phyloP scores from a whole-genome alignment of 1,140 invertebrate genomes.

The Xylocopa sonorina region DNA sequence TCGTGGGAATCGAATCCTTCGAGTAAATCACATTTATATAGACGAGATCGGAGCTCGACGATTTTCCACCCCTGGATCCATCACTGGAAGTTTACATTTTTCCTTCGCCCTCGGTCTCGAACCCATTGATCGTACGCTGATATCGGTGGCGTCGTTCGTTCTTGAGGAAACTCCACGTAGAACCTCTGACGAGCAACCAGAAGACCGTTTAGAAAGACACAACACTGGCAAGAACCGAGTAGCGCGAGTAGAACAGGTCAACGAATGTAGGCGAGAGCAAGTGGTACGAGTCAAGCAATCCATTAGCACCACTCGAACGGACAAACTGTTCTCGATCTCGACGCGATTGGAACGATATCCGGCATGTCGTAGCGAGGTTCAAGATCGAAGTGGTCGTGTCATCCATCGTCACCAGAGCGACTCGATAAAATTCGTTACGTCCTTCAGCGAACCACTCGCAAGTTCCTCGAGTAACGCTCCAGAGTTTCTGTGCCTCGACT shows the following conservation, averaged over 20 bases:
- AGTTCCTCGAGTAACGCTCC: background rate
- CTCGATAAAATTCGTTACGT: background rate
- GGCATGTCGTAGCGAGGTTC: background rate
- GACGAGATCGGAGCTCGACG: background rate
- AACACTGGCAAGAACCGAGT: background rate
- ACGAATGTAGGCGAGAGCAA: no score
- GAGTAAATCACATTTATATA: slow-evolving; percentile 7
- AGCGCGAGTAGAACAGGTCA: no score
- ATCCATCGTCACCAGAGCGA: background rate
- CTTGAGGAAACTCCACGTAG: no score
- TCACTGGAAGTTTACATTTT: no score
- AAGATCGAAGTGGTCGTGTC: background rate
- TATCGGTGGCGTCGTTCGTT: background rate
- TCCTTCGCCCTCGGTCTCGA: background rate
- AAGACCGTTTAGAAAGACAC: background rate
- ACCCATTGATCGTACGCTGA: no score
- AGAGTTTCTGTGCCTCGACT: background rate
- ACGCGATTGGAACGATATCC: background rate
- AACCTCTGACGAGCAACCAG: background rate
- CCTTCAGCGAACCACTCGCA: background rate
- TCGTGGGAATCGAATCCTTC: slow-evolving; percentile 9
- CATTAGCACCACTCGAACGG: background rate
- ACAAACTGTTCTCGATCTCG: background rate
- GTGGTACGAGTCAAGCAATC: no score
- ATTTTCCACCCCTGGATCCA: background rate